A percentile compares a stretch with the other conserved stretches of the same genome.
Evolutionary conservation across 2,888 invertebrate genomes (phyloP).

Genomic region (Eupelmus urozonus): DNA sequence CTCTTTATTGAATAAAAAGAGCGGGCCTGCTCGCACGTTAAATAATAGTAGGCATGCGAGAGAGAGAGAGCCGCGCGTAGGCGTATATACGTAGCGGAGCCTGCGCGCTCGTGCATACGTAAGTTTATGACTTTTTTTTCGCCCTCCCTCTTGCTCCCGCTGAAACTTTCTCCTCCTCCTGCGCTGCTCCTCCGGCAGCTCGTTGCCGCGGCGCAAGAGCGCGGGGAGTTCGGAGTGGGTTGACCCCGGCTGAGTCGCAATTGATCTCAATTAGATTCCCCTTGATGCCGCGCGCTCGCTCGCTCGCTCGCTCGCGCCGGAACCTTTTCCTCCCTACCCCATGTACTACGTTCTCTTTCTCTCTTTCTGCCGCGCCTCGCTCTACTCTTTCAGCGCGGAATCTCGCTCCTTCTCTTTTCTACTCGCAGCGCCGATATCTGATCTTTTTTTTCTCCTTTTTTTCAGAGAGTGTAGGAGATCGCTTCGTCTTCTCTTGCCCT

Average conservation of each 20-base stretch:
- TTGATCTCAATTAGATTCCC: conserved; percentile 74
- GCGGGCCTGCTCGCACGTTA: no score
- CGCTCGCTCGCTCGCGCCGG: conserved; percentile 23
- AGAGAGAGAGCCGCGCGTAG: neutral
- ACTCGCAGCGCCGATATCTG: no score
- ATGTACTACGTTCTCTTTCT: conserved; percentile 41
- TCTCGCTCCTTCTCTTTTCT: conserved; percentile 13
- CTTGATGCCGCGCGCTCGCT: conserved; percentile 52
- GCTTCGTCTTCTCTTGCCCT: neutral
- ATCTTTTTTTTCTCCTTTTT: neutral
- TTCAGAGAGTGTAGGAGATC: no score
- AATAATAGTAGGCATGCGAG: neutral
- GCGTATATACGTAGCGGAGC: conserved; percentile 7
- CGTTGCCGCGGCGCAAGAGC: neutral
- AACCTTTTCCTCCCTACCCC: conserved; percentile 48
- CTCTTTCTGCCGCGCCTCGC: conserved; percentile 43
- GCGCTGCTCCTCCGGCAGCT: neutral
- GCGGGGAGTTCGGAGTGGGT: conserved; percentile 65
- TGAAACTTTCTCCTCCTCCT: conserved; percentile 11
- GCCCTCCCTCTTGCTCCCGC: conserved; percentile 4
- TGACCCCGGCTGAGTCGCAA: conserved; percentile 76
- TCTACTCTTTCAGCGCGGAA: conserved; percentile 40
- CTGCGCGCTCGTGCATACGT: conserved; percentile 39
- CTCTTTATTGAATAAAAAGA: no score
- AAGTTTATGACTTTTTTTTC: conserved; percentile 15